These are phyloP conservation scores for Chelonus insularis DNA, from an alignment of 1,140 invertebrate genomes.

Conservation along the genomic window DNA sequence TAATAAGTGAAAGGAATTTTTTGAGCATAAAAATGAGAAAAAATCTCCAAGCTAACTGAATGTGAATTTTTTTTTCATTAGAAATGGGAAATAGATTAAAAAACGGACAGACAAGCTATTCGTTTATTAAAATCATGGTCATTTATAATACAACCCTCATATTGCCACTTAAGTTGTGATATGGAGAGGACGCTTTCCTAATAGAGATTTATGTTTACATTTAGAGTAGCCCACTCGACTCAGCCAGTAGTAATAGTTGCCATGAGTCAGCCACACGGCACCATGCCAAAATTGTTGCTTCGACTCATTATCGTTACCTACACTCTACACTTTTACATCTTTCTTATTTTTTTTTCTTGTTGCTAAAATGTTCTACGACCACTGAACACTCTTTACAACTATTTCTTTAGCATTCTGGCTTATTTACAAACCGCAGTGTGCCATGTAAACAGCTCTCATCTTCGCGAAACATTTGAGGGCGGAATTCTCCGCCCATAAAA, in stretches of 20 bases:
- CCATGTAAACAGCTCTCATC: constrained; percentile 21
- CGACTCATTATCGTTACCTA: constrained; percentile 23
- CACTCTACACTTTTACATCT: too few relatives aligned
- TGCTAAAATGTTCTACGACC: background rate
- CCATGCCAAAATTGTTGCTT: constrained; percentile 36
- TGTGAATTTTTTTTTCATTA: too few relatives aligned
- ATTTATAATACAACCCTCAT: constrained; percentile 15
- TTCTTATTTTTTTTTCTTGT: background rate
- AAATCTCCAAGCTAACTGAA: too few relatives aligned
- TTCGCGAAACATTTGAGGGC: background rate
- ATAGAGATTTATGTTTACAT: constrained; percentile 33
- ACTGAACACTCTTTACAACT: background rate
- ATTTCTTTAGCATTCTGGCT: constrained; percentile 21
- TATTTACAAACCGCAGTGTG: constrained; percentile 33
- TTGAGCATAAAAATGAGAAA: too few relatives aligned
- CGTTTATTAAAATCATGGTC: constrained; percentile 28
- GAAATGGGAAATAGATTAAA: too few relatives aligned
- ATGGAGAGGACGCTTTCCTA: constrained; percentile 10
- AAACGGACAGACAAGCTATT: constrained; percentile 22
- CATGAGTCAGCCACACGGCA: background rate
- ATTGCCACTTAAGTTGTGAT: background rate
- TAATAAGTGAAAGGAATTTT: too few relatives aligned
- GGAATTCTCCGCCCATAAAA: background rate
- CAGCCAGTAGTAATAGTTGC: background rate
- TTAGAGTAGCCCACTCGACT: constrained; percentile 23